Percentiles rank a stretch among this genome's conserved stretches.
These are phyloP conservation scores for Daktulosphaira vitifoliae DNA, from an alignment of 1,140 invertebrate genomes.

Conservation along the genomic window DNA sequence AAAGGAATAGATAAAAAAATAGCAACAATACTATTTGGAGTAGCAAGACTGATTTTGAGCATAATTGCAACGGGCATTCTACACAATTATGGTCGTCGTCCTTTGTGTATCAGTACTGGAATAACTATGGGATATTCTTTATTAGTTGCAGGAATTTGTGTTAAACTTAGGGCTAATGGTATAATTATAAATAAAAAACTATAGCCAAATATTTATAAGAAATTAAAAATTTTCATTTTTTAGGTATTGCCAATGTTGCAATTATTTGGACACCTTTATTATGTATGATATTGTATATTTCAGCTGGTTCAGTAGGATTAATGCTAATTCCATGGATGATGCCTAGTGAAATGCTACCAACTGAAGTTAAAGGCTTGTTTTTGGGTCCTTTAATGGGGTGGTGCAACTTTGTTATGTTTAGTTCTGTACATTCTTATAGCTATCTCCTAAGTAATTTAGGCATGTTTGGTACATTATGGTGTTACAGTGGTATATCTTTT, in stretches of 20 bases:
- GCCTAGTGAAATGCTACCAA: conserved; percentile 53
- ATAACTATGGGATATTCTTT: conserved; percentile 49
- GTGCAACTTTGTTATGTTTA: conserved; percentile 50
- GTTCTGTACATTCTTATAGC: conserved; percentile 47
- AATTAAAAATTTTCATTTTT: not conserved
- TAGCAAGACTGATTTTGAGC: conserved; percentile 54
- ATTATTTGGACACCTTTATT: conserved; percentile 42
- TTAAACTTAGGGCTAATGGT: not conserved
- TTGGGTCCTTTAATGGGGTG: conserved; percentile 45
- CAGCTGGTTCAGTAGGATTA: conserved; percentile 50
- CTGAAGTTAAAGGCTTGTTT: conserved; percentile 51
- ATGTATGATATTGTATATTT: conserved; percentile 49
- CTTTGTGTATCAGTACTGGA: conserved; percentile 47
- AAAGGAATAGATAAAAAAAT: conserved; percentile 46
- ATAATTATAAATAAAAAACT: no score
- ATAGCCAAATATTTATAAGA: no score
- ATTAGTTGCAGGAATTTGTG: conserved; percentile 47
- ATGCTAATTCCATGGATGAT: conserved; percentile 54
- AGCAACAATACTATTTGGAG: conserved; percentile 54
- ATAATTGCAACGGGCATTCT: conserved; percentile 50
- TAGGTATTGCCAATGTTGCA: conserved; percentile 32
- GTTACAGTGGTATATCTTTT: conserved; percentile 58
- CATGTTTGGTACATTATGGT: conserved; percentile 54
- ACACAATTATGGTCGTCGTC: conserved; percentile 46
- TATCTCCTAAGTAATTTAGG: conserved; percentile 46